Evolutionary conservation across 53 echinoderm and acorn worm genomes (phyloP).

Genomic region (Zoroaster sp.): DNA sequence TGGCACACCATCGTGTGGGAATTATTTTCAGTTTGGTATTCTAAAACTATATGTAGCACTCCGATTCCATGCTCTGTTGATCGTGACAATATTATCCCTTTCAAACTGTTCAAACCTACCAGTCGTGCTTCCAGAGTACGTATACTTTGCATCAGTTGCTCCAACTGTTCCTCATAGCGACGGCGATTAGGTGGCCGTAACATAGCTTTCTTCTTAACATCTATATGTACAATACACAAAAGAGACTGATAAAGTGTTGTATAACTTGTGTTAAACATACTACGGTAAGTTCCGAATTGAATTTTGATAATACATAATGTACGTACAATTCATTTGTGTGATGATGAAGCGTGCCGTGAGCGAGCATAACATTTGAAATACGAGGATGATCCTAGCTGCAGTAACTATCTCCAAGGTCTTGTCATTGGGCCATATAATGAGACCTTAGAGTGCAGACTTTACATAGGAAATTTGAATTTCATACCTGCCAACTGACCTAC

Average conservation of each 20-base stretch:
- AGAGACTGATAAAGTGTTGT: background rate
- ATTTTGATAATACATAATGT: no score
- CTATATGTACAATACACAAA: background rate
- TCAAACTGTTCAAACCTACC: slow-evolving; percentile 70
- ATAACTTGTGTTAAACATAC: background rate
- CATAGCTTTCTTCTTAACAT: slow-evolving; percentile 45
- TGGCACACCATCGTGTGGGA: background rate
- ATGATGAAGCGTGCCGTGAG: background rate
- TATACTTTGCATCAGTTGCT: slow-evolving; percentile 56
- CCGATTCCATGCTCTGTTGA: no score
- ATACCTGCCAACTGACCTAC: no score
- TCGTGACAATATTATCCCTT: no score
- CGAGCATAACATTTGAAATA: background rate
- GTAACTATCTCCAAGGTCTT: no score
- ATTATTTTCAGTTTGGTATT: background rate
- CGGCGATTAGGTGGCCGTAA: slow-evolving; percentile 69
- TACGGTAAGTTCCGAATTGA: no score
- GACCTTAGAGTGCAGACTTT: no score
- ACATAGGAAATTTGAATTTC: no score
- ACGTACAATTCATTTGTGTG: no score
- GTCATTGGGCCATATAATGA: no score
- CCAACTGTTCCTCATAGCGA: slow-evolving; percentile 63
- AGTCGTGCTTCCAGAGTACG: slow-evolving; percentile 61
- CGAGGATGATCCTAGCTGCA: no score
- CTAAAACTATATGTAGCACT: background rate